Conservation (phyloP, 2,797 vertebrate species). For the Falco concolor region DNA sequence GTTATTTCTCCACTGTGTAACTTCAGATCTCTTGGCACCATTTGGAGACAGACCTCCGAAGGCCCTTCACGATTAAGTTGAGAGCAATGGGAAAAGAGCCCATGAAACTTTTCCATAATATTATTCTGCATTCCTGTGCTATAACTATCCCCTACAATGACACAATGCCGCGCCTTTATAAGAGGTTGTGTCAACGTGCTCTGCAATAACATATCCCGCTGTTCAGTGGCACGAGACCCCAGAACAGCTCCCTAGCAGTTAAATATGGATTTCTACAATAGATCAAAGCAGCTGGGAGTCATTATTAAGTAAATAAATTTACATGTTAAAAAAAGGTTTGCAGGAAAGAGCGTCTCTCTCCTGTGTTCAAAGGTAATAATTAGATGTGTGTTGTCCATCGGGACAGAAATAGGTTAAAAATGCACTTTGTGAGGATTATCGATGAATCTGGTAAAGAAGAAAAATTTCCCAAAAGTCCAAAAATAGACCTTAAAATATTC, state of each 20-base stretch:
- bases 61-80: not conserved
- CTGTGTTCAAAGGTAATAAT: not conserved
- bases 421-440: not conserved
- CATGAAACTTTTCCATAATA: not conserved
- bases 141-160: not conserved
- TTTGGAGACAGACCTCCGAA: not conserved
- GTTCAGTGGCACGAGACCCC: not conserved
- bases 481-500: not conserved
- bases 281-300: slow-evolving; percentile 5
- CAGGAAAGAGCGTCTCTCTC: not conserved
- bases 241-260: not conserved
- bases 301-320: slow-evolving; percentile 29
- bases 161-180: not conserved
- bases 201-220: slow-evolving; percentile 43
- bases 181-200: not conserved
- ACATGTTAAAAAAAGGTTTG: not conserved
- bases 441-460: not conserved
- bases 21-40: not conserved
- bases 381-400: fast-evolving
- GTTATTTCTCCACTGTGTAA: not conserved
- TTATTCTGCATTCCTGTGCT: slow-evolving; percentile 48
- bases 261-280: not conserved
- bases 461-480: not conserved
- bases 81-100: not conserved
- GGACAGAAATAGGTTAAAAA: not conserved